Conservation (phyloP, 2,888 invertebrate genomes). For the Clostera curtula region DNA sequence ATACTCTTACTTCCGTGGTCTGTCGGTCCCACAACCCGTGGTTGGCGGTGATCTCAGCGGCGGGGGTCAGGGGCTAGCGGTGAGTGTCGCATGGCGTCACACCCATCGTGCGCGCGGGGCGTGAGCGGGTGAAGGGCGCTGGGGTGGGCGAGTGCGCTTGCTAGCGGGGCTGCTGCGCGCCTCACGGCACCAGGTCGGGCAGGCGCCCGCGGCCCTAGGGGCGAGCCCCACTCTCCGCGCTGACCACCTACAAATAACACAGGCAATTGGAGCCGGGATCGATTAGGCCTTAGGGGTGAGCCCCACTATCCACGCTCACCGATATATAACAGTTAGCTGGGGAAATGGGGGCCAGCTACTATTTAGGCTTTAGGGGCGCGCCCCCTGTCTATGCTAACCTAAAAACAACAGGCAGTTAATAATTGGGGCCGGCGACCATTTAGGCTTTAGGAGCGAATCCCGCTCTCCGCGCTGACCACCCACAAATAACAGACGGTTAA, state of each 20-base stretch:
- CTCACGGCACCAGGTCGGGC: slow-evolving; percentile 77
- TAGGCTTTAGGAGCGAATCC: slow-evolving; percentile 72
- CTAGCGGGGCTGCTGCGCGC: slow-evolving; percentile 40
- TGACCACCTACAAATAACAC: slow-evolving; percentile 47
- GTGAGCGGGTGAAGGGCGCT: slow-evolving; percentile 17
- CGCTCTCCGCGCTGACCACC: slow-evolving; percentile 60
- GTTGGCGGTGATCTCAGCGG: too few relatives aligned
- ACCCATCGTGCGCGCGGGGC: slow-evolving; percentile 16
- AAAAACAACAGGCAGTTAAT: too few relatives aligned
- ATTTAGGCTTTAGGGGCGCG: too few relatives aligned
- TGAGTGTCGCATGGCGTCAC: slow-evolving; percentile 12
- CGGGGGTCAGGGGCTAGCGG: slow-evolving; percentile 15
- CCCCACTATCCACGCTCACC: too few relatives aligned
- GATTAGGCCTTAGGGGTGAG: too few relatives aligned
- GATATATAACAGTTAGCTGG: too few relatives aligned
- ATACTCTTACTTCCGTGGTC: too few relatives aligned
- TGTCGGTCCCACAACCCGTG: too few relatives aligned
- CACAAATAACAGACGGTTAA: slow-evolving; percentile 23
- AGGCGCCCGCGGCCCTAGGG: slow-evolving; percentile 76
- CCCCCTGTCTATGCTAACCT: too few relatives aligned
- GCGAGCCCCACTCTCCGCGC: slow-evolving; percentile 54
- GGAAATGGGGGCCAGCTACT: too few relatives aligned
- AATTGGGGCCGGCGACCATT: slow-evolving; percentile 76
- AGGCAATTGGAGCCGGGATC: too few relatives aligned
- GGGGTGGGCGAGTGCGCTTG: slow-evolving; percentile 26